Evolutionary conservation across 1,140 invertebrate genomes (phyloP), one percentile per base, ranked within the genome.

Genomic region (Drosophila takahashii): DNA sequence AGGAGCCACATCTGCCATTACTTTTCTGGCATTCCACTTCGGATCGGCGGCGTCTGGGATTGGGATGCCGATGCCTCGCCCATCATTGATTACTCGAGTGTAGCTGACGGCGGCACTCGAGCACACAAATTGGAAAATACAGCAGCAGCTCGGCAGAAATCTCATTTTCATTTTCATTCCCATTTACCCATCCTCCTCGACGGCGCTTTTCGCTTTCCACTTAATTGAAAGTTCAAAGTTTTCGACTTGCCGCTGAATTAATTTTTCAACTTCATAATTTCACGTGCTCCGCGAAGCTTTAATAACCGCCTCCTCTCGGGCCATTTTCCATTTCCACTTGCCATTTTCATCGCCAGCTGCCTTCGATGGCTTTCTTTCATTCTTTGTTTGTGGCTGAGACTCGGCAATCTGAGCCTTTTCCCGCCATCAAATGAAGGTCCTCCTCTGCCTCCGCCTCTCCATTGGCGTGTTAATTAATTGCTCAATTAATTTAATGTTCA

Each of bases 401-500:
- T 7, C 29, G 16, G 72, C 56, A 67, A 67, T 67, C 64, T 77
- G 56, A 60, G 39, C 52, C 48, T 53, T 69, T 73, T 52, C 37
- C 52, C 66, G 48, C 56, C 81, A 67, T 59, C 54, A 73, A 81
- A 76, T 81, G 62, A 51, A 66, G 34, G 36, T 61, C 76, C 69
- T 72, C 53, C 56, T 52, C 29, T 52, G 56, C 34, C 77, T 52
- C 29, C 56, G 56, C 34, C 77, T 48, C 44, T 51, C 15, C 79
- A 87, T 84, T 84, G 84, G 84, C 58, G 84, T 89, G 79, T 89
- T 89, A 89, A 89, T 89, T 89, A 89, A 89, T 89, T 89, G 84
- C 84, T 89, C 84, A 87, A 87, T 87, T 87, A 87, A 87, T 87
- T 89, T 87, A 87, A 89, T 87, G 84, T 80, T 77, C 84, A 89